Base-by-base conservation (phyloP, 2,888 invertebrate genomes). In the Caenorhabditis macrosperma region DNA sequence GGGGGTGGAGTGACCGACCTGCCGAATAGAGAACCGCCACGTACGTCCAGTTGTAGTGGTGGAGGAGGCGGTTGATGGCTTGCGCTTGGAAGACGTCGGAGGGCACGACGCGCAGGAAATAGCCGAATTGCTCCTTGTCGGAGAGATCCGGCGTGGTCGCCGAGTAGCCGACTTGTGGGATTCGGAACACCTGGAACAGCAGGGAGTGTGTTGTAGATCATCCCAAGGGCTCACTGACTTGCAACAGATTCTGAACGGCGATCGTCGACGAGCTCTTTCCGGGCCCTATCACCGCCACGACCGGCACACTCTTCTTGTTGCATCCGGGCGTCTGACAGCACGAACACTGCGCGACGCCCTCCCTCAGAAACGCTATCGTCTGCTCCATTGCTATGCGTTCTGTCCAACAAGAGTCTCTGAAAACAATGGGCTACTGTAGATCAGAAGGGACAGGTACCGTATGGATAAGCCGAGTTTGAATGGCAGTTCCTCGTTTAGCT, bases 91-190 rank as follows among this genome's bases (percentile, higher is more conserved):
- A 94, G 85, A 93, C 93, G 91, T 95, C 95, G 0, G 94, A 94
- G 12, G 95, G 95, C 48, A 95, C 94, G 28, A 95, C 94, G 41
- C 95, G 93, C 88, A 94, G 92, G 91, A 95, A 95, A 87, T 94
- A 94, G 87, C 94, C 93, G 91, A 94, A 95, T 82, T 82, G 85
- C 82, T 93, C 93, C 90, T 94, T 94, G 91, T 94, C 94, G 82
- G 94, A 94, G 60, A 95, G 92, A 91, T 94, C 94, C 85, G 93
- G 93, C 26, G 94, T 94, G 35, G 95, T 95, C 54, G 95, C 94
- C 26, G 94, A 94, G 91, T 94, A 95, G 26, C 94, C 94, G 76
- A 95, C 93, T 92, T 94, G 94, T 0, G 93, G 93, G 64, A 93
- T 92, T 80, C 92, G 91, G 88, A 93, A 93, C 69, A 94, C 93